phyloP scores from a whole-genome alignment of 2,888 invertebrate genomes.

The Lymantria monacha region DNA sequence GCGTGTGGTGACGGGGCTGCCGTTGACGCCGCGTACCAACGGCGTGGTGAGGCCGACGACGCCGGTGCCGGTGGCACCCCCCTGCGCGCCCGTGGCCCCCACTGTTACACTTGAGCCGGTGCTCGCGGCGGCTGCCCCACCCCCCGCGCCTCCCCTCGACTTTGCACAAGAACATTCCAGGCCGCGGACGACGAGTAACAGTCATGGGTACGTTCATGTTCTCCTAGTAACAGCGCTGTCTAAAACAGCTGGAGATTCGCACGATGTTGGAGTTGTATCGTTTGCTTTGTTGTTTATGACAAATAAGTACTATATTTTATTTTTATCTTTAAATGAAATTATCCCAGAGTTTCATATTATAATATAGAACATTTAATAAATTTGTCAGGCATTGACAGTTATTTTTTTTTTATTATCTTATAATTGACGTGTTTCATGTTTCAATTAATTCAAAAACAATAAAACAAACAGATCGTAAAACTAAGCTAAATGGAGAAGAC shows the following conservation, averaged over 20 bases:
- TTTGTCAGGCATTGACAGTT: too few relatives aligned
- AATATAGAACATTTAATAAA: too few relatives aligned
- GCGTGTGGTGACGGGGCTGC: conserved; percentile 64
- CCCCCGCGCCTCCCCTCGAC: conserved; percentile 63
- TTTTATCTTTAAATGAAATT: too few relatives aligned
- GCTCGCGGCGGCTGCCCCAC: conserved; percentile 37
- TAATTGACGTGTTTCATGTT: too few relatives aligned
- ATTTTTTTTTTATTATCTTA: too few relatives aligned
- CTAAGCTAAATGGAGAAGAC: too few relatives aligned
- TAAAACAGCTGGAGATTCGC: conserved; percentile 68
- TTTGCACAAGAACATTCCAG: conserved; percentile 81
- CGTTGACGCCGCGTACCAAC: conserved; percentile 65
- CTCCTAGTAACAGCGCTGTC: conserved; percentile 63
- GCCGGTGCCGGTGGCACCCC: conserved; percentile 40
- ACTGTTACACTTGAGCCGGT: conserved; percentile 36
- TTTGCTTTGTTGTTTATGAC: neutral
- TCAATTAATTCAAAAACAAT: too few relatives aligned
- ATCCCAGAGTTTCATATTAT: too few relatives aligned
- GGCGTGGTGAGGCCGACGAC: conserved; percentile 51
- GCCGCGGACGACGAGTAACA: conserved; percentile 71
- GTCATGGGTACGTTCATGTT: conserved; percentile 73
- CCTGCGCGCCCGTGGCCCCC: conserved; percentile 34
- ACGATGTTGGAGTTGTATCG: conserved; percentile 4
- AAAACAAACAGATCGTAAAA: too few relatives aligned
- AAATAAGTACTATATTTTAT: too few relatives aligned